Evolutionary conservation across 2,113 vertebrate species (phyloP), one percentile per base, ranked within the genome.

Genomic region (Anser brachyrhynchus): DNA sequence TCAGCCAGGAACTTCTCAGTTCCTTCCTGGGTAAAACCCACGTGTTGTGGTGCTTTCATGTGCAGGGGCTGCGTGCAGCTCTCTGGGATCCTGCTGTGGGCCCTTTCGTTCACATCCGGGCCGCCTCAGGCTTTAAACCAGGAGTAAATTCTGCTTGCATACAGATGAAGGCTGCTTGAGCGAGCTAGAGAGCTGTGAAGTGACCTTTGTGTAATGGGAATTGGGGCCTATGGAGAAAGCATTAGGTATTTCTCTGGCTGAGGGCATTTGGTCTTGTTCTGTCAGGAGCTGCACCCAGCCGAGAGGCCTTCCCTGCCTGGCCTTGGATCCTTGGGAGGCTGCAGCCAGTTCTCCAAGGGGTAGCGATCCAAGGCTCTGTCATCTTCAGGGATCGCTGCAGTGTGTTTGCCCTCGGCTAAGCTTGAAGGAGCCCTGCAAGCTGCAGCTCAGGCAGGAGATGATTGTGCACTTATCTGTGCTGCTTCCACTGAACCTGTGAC

Each of bases 31-130:
- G 15, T 35, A 79, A 90, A 89, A 73, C 25, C 26, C 2, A 0
- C 5, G 5, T 0, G 0, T 78, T 1, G 0, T 3, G 3, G 8
- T 33, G 61, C 49, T 58, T 89, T 84, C 23, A 1, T 1, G 43
- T 64, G 64, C 41, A 80, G 21, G 51, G n/a, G 17, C 29, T 69
- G 19, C 15, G 57, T 13, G 28, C 7, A 4, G 17, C 37, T 84
- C 73, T 28, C 23, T 31, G 41, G 31, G 11, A 43, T 39, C 41
- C 41, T 86, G 20, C 66, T 85, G 23, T 41, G 41, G 33, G 22
- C 39, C 21, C 6, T 5, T 29, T 75, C 17, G 6, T 76, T 61
- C 26, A 37, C 25, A 17, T n/a, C 19, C 49, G 21, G 39, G 41
- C 51, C 74, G 41, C 55, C 2, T 6, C 10, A n/a, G 51, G 26